Evolutionary conservation across 2,888 invertebrate species (phyloP), one percentile per base, ranked within the genome.

Genomic region (Rhyacophila evoluta): DNA sequence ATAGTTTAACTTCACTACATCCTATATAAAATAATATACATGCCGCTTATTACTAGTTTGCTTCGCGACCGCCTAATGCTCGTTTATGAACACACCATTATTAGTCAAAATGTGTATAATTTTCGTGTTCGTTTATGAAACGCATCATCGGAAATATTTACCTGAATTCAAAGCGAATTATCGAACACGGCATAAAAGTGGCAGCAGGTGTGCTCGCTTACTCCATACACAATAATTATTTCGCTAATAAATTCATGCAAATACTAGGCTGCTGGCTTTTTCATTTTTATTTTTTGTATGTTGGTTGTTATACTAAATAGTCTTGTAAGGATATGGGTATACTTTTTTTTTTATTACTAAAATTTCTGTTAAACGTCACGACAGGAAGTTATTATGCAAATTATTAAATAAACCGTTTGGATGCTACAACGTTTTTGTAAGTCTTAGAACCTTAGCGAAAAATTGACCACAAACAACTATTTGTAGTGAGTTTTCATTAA

Each of bases 111-210:
- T 55, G 8, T 25, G 55, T 55, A 55, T 25, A 55, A 25, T 55
- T 25, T 25, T 6, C 25, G 8, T 15, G 55, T 55, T 55, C 55
- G 55, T 55, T 55, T 55, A 55, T 55, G 55, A 55, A 41, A 55
- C 55, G 55, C 55, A 55, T 55, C 55, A 55, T 55, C 19, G 25
- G 55, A 25, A 55, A 25, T 55, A 55, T 55, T 55, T 55, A 55
- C 19, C 55, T 10, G 10, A 55, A 8, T 55, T 55, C 55, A 33
- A 33, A 33, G 55, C 15, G 15, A 19, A 55, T 55, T 55, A 55
- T 55, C 55, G 55, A 19, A 19, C 55, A 19, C 55, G 6, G 0
- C 55, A 10, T 19, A 8, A 12, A 55, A n/a, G 55, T 25, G 55
- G 55, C 19, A 55, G 55, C 55, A 55, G 55, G 55, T 55, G 55